Evolutionary conservation across 2,888 invertebrate species (phyloP).

Genomic region (Acholoe squamosa): DNA sequence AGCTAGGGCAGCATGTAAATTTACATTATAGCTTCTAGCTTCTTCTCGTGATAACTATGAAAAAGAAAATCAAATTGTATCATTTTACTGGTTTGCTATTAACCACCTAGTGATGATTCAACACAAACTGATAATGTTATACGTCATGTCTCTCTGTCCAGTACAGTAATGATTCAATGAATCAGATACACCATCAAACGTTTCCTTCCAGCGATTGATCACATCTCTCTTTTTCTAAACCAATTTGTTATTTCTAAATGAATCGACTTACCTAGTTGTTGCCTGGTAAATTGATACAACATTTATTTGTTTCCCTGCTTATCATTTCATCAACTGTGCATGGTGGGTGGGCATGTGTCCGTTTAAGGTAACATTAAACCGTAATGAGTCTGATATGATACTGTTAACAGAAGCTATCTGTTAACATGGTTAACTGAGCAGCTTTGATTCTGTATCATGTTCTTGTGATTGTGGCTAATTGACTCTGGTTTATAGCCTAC

Average conservation of each 20-base stretch:
- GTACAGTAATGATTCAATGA: too few species aligned
- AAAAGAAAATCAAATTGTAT: too few species aligned
- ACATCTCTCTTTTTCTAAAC: neutral
- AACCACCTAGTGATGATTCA: too few species aligned
- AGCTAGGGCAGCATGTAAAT: too few species aligned
- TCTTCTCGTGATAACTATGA: too few species aligned
- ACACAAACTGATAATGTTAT: too few species aligned
- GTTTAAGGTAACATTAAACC: neutral
- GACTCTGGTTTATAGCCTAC: too few species aligned
- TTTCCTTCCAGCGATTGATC: neutral
- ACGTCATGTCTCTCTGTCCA: too few species aligned
- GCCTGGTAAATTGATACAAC: neutral
- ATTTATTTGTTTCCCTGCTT: neutral
- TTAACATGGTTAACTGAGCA: neutral
- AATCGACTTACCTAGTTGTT: neutral
- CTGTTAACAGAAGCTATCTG: neutral
- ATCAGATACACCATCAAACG: too few species aligned
- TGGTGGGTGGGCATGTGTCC: neutral
- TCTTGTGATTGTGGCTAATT: neutral
- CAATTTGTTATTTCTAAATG: constrained; percentile 23
- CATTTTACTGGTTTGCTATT: too few species aligned
- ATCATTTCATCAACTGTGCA: neutral
- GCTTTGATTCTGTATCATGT: constrained; percentile 8
- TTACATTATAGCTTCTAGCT: too few species aligned
- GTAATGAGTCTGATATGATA: neutral